These are phyloP conservation scores for Cactoblastis cactorum DNA, from an alignment of 2,888 invertebrate genomes.

Conservation along the genomic window DNA sequence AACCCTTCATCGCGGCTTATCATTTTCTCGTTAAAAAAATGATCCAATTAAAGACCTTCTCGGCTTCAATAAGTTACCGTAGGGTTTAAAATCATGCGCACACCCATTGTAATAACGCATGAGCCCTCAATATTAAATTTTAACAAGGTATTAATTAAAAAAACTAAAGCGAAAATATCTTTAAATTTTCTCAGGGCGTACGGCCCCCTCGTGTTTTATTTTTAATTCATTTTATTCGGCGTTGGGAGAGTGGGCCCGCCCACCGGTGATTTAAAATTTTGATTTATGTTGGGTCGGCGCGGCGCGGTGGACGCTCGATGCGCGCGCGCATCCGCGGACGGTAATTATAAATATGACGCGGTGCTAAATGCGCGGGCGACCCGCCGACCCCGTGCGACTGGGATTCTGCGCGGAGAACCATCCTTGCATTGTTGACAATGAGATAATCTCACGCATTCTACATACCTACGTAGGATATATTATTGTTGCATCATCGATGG, in stretches of 20 bases:
- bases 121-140: conserved; percentile 78
- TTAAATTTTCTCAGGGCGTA: conserved; percentile 75
- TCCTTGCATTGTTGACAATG: conserved; percentile 35
- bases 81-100: conserved; percentile 72
- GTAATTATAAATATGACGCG: conserved; percentile 79
- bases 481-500: neutral
- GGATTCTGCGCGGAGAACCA: conserved; percentile 8
- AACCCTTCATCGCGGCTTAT: too few species aligned
- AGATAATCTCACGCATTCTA: conserved; percentile 8
- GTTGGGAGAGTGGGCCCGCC: conserved; percentile 68
- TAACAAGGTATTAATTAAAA: conserved; percentile 80
- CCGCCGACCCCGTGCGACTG: conserved; percentile 50
- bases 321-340: conserved; percentile 44
- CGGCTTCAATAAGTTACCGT: conserved; percentile 72
- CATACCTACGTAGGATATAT: neutral
- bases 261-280: conserved; percentile 80
- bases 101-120: conserved; percentile 78
- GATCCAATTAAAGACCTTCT: conserved; percentile 70
- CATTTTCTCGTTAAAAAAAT: conserved; percentile 74
- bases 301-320: conserved; percentile 44
- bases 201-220: conserved; percentile 71
- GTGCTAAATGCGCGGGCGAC: conserved; percentile 75
- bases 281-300: conserved; percentile 70
- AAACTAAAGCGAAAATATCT: conserved; percentile 77
- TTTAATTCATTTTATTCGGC: conserved; percentile 79